Evolutionary conservation across 2,888 invertebrate genomes (phyloP).

Genomic region (Cheilosia vulpina): DNA sequence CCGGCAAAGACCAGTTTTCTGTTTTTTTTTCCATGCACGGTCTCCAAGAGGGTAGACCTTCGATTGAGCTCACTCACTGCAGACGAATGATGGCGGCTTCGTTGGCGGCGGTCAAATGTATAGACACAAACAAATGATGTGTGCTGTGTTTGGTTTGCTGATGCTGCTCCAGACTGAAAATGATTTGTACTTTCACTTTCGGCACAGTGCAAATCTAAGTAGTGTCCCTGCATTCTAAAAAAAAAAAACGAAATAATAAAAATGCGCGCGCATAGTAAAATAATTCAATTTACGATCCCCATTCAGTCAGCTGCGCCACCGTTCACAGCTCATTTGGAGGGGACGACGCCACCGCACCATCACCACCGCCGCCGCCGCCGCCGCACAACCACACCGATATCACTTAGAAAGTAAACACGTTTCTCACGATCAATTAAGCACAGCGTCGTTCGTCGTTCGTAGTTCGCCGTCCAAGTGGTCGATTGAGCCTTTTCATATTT

Average conservation of each 20-base stretch:
- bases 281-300: conserved; percentile 72
- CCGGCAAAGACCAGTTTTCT: conserved; percentile 68
- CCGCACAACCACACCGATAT: neutral
- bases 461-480: conserved; percentile 32
- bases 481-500: conserved; percentile 74
- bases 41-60: conserved; percentile 49
- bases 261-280: conserved; percentile 57
- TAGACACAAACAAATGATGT: conserved; percentile 60
- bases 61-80: conserved; percentile 32
- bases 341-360: conserved; percentile 19
- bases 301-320: conserved; percentile 36
- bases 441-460: neutral
- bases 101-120: conserved; percentile 67
- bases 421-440: conserved; percentile 74
- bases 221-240: conserved; percentile 55
- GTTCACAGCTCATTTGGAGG: conserved; percentile 71
- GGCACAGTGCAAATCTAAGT: neutral
- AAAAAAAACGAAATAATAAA: neutral
- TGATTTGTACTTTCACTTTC: conserved; percentile 75
- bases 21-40: neutral
- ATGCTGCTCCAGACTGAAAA: conserved; percentile 64
- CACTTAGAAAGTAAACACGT: conserved; percentile 73
- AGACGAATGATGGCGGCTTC: conserved; percentile 60
- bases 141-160: conserved; percentile 36
- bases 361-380: neutral